Base-by-base conservation (phyloP, 1,140 invertebrate genomes). In the Penaeus vannamei region DNA sequence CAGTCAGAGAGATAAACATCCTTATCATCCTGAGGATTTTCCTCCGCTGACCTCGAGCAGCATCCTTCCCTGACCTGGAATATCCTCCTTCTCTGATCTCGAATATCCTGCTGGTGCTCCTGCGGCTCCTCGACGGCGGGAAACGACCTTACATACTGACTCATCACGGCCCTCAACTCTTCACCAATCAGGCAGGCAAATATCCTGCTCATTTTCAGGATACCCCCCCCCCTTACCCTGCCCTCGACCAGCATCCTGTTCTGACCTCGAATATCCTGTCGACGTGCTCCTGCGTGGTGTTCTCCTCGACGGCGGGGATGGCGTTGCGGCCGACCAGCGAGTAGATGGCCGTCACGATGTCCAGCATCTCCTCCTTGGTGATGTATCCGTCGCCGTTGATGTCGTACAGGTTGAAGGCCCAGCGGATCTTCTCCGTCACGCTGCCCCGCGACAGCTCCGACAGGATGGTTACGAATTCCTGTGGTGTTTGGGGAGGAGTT, bases 381-480 rank as follows among this genome's bases (percentile, higher is more conserved):
- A 99, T 98, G 91, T 89, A 91, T 46, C 98, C 98, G 92, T 98
- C 98, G 1, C 97, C 97, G 92, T 99, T 98, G 76, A 98, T 96
- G 93, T 99, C 98, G 93, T 99, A 99, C 46, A 99, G 93, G 92
- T 97, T 96, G 94, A 99, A 99, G 22, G 97, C 97, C 98, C 98
- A 98, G 91, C 97, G 95, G n/a, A 99, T 94, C 91, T 98, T 96
- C 93, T 99, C 98, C 92, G 98, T 97, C 53, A 98, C 95, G 1
- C 96, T 97, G 12, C 98, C 98, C 26, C 97, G 94, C 36, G 97
- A 94, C 32, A 98, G 93, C 1, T 97, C 97, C 8, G 98, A 98
- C 42, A 99, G 93, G 14, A 97, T 98, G 92, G 97, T 96, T 83
- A 98, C 94, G 91, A 98, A 95, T 93, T 98, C 97, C 97, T 98